Evolutionary conservation across 2,113 vertebrate genomes (phyloP), one percentile per base, ranked within the genome.

Genomic region (Oophaga pumilio): DNA sequence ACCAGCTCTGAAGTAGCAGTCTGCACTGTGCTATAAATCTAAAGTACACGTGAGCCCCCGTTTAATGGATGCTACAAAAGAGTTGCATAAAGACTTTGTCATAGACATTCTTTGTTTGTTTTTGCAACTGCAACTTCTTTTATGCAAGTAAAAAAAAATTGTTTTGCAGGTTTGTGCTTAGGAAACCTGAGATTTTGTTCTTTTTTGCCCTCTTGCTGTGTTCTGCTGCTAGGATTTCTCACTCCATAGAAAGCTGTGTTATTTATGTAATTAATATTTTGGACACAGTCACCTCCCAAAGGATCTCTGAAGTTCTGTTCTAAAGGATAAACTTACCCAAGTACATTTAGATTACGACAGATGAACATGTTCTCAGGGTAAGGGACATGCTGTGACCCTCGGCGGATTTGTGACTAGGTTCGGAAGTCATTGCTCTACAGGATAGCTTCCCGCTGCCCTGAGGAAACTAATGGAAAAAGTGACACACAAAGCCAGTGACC

Each of bases 211-310:
- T 52, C 84, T 85, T 76, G 43, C 56, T 76, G 71, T 59, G 18
- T 49, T 85, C 56, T 20, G 26, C 71, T 82, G 62, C 81, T n/a
- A 74, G 83, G 52, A 59, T 85, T 74, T 74, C 84, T 57, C 53
- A 13, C 84, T 77, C 2, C 84, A 49, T 24, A 76, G 33, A 85
- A 85, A 60, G 52, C 57, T 13, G 50, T 50, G 43, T 64, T 85
- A 85, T 85, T 85, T 50, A 62, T 77, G 84, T 85, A 76, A 85
- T 85, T 85, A 85, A n/a, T 53, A 60, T 33, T 28, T 62, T 64
- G 84, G 84, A 77, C 57, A 11, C 49, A 59, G 12, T 85, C 24
- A 26, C 26, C 28, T 85, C 66, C 83, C 53, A 28, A 22, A 59
- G 69, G 83, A 33, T 59, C 11, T 33, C 52, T n/a, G 22, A n/a